Percentiles rank a stretch among this genome's conserved stretches.
These are phyloP conservation scores for Nemotelus nigrinus DNA, from an alignment of 2,888 invertebrate genomes.

Conservation along the genomic window DNA sequence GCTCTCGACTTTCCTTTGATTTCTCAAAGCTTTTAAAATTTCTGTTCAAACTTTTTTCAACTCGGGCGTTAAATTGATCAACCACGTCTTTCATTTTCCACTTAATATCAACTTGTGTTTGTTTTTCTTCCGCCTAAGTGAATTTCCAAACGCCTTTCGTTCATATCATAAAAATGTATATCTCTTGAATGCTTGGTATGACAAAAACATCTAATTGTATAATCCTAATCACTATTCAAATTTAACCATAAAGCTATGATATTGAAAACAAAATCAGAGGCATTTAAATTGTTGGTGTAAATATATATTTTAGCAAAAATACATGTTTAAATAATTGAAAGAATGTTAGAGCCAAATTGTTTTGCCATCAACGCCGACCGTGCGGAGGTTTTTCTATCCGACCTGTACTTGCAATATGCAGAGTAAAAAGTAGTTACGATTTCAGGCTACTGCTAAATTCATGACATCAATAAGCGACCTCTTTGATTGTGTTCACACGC, in stretches of 20 bases:
- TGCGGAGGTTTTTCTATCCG: background rate
- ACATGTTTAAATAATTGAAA: conserved; percentile 34
- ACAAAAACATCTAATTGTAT: conserved; percentile 35
- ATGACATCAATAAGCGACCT: too few species aligned
- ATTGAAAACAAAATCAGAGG: conserved; percentile 44
- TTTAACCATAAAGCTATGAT: conserved; percentile 17
- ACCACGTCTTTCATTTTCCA: background rate
- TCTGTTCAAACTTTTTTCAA: background rate
- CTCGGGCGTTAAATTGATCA: background rate
- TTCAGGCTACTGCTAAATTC: too few species aligned
- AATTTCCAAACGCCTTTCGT: conserved; percentile 27
- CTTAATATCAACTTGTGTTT: conserved; percentile 8
- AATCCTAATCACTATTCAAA: conserved; percentile 37
- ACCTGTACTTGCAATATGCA: background rate
- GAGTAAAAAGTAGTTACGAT: too few species aligned
- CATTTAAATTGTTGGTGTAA: conserved; percentile 46
- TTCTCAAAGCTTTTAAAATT: background rate
- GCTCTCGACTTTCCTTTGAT: background rate
- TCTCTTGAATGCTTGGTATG: conserved; percentile 33
- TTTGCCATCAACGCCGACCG: conserved; percentile 34
- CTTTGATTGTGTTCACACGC: too few species aligned
- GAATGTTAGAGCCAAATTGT: conserved; percentile 40
- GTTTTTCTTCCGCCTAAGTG: background rate
- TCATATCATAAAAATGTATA: conserved; percentile 41
- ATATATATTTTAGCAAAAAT: conserved; percentile 43